Evolutionary conservation across 2,113 vertebrate genomes (phyloP).

Genomic region (Actinemys pallida): DNA sequence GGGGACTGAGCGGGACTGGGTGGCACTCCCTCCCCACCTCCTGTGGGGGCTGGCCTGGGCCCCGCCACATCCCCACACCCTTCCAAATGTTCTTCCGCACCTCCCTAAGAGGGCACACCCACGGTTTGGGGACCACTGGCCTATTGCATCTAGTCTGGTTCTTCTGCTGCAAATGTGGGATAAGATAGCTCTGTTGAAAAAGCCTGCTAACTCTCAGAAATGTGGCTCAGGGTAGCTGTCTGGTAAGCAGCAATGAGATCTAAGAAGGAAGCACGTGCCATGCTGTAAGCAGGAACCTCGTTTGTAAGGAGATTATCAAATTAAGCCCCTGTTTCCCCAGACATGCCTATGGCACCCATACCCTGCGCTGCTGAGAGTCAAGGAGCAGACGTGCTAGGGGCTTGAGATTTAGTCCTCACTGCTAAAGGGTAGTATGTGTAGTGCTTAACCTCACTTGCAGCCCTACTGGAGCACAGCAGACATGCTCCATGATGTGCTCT

Average conservation of each 20-base stretch:
- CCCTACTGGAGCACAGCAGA: background rate
- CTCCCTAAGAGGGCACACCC: too few species aligned
- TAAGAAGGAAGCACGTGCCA: background rate
- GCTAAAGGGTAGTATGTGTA: background rate
- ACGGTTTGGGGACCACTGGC: too few species aligned
- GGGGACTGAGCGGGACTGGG: too few species aligned
- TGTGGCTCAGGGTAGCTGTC: background rate
- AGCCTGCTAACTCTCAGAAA: background rate
- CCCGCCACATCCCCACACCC: too few species aligned
- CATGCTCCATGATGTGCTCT: background rate
- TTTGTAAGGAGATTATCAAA: background rate
- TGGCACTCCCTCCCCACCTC: too few species aligned
- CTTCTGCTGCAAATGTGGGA: background rate
- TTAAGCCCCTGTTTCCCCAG: background rate
- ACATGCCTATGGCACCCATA: background rate
- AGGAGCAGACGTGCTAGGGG: background rate
- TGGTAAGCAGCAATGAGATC: background rate
- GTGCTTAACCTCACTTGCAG: background rate
- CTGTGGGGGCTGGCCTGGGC: too few species aligned
- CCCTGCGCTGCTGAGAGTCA: background rate
- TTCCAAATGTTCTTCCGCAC: too few species aligned
- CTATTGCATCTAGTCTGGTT: background rate
- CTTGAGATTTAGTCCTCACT: background rate
- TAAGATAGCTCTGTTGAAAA: background rate
- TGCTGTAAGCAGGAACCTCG: background rate